These are phyloP conservation scores for Brachycybe producta DNA, from an alignment of 2,888 invertebrate species.

Conservation along the genomic window DNA sequence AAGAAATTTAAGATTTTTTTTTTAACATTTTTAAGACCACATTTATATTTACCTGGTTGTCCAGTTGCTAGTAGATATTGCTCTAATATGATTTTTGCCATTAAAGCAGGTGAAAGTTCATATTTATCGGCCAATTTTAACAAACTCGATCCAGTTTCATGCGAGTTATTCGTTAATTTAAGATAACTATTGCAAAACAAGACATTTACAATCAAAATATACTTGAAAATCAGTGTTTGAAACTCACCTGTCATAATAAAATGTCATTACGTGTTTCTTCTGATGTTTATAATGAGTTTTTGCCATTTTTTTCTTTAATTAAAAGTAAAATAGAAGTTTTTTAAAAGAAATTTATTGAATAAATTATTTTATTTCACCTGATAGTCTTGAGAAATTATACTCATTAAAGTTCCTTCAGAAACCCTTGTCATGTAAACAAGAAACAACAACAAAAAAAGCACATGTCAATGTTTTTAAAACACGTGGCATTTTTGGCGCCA, in stretches of 20 bases:
- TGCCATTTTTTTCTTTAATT: constrained; percentile 43
- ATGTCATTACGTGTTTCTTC: constrained; percentile 38
- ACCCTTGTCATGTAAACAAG: too few relatives aligned
- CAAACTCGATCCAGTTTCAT: background rate
- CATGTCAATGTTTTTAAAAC: too few relatives aligned
- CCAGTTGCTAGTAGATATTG: background rate
- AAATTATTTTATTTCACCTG: constrained; percentile 29
- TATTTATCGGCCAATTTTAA: constrained; percentile 25
- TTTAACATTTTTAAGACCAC: background rate
- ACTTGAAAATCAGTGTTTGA: too few relatives aligned
- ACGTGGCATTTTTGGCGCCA: too few relatives aligned
- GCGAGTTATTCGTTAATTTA: background rate
- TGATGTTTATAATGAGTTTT: constrained; percentile 47
- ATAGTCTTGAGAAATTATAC: constrained; percentile 53
- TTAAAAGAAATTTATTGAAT: background rate
- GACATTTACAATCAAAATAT: too few relatives aligned
- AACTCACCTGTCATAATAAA: constrained; percentile 42
- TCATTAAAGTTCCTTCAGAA: constrained; percentile 43
- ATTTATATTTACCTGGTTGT: constrained; percentile 4
- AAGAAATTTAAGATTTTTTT: constrained; percentile 32
- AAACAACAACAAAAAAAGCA: too few relatives aligned
- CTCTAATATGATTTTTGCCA: constrained; percentile 47
- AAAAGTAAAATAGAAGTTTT: background rate
- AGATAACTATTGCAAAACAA: too few relatives aligned
- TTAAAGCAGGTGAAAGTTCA: constrained; percentile 44